Evolutionary conservation across 2,797 vertebrate genomes (phyloP), one percentile per base, ranked within the genome.

Genomic region (Centroberyx gerrardi): DNA sequence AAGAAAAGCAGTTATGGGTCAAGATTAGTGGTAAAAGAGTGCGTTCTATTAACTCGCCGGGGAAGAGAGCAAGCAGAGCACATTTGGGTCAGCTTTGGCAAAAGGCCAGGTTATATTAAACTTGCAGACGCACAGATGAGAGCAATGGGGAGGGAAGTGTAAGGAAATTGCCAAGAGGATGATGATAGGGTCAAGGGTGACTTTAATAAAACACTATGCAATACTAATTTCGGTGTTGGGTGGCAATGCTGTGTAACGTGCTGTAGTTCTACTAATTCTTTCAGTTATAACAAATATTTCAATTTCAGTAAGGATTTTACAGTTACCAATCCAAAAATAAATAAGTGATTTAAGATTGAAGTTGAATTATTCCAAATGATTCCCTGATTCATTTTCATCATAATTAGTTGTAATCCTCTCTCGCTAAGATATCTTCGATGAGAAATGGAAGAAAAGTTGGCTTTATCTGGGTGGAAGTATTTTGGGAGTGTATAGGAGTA

Each of bases 41-140:
- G 1, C 48, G 46, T 72, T 82, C 72, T 74, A 74, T 84, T 72
- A 87, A 68, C 56, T 38, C 53, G 61, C 68, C 54, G 3, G 22
- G 29, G 51, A 28, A 42, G 29, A 70, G 28, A 36, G 17, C 2
- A 1, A 44, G 14, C 63, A 72, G 22, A 60, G 71, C 53, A 42
- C 52, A 10, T 68, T 62, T 56, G 53, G 48, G 59, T 69, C 56
- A 68, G n/a, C 42, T 65, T 66, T 79, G 77, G 59, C 72, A 33
- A 18, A 8, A 55, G 27, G 54, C 69, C 77, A 74, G 2, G 48
- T 56, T 70, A 56, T 72, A 76, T 74, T 52, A 70, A 33, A 80
- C 68, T 61, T 22, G 4, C 22, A 51, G 8, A 51, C 17, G 18
- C 15, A 51, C 48, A 2, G 6, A 44, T 10, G 15, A 58, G 7